Evolutionary conservation across 2,797 vertebrate species (phyloP).

Genomic region (Brotula barbata): DNA sequence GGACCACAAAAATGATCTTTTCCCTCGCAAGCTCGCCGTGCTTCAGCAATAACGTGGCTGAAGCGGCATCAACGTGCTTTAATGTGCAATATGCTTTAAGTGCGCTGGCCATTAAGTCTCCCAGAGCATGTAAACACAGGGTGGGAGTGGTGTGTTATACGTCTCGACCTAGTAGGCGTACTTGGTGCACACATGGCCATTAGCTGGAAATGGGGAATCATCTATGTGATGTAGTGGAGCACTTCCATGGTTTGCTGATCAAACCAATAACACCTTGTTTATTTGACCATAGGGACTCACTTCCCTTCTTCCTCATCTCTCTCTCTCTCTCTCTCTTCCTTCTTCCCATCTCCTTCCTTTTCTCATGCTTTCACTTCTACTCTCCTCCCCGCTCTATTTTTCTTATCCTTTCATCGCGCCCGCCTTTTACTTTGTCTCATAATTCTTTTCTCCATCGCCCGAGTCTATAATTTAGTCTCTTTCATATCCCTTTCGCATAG

Average conservation of each 20-base stretch:
- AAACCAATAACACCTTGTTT: conserved; percentile 65
- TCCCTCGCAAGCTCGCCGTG: conserved; percentile 13
- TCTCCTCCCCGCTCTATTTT: conserved; percentile 33
- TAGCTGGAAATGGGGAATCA: conserved; percentile 52
- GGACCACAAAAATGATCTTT: conserved; percentile 6
- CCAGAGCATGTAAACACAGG: conserved; percentile 25
- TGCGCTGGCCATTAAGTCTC: conserved; percentile 33
- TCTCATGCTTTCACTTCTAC: conserved; percentile 11
- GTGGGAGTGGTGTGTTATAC: conserved; percentile 8
- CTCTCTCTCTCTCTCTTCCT: neutral
- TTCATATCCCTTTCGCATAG: conserved; percentile 39
- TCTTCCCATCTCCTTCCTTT: neutral
- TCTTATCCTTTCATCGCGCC: conserved; percentile 47
- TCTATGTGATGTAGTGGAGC: conserved; percentile 56
- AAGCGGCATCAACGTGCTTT: conserved; percentile 21
- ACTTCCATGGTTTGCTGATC: conserved; percentile 66
- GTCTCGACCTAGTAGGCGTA: conserved; percentile 24
- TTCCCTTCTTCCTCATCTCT: conserved; percentile 2
- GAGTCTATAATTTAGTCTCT: conserved; percentile 51
- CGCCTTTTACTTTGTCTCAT: conserved; percentile 42
- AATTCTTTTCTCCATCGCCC: conserved; percentile 53
- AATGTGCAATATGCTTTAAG: conserved; percentile 23
- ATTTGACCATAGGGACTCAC: conserved; percentile 62
- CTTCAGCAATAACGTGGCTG: conserved; percentile 21
- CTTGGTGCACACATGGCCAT: conserved; percentile 46